Conservation (phyloP, 2,113 vertebrate genomes). For the Lanius ludovicianus region DNA sequence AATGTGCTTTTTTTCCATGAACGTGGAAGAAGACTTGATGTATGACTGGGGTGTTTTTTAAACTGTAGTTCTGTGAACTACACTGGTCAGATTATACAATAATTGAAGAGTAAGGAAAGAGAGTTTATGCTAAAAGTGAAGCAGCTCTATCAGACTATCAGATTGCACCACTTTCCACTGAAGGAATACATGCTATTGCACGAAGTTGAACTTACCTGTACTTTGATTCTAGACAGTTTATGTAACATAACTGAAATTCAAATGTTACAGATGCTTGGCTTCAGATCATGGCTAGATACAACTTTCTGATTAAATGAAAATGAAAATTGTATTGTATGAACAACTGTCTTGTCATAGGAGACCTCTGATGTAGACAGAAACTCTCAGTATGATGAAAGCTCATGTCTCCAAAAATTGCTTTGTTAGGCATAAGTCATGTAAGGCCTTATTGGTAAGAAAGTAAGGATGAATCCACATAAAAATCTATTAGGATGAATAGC, state of each 20-base stretch:
- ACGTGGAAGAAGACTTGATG: background rate
- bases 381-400: background rate
- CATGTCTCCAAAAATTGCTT: background rate
- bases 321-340: conserved; percentile 6
- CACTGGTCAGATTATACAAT: background rate
- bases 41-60: background rate
- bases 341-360: background rate
- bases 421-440: background rate
- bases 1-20: background rate
- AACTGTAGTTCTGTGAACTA: background rate
- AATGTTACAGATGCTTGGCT: conserved; percentile 6
- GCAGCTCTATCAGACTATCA: background rate
- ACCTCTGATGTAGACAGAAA: background rate
- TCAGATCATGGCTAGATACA: conserved; percentile 1
- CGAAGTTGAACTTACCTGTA: conserved; percentile 30
- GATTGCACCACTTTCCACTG: background rate
- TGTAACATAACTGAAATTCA: conserved; percentile 29
- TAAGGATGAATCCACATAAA: background rate
- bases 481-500: background rate
- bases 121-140: conserved; percentile 5
- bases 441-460: background rate
- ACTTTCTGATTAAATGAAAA: conserved; percentile 30
- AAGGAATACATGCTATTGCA: background rate
- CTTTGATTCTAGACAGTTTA: conserved; percentile 50
- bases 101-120: background rate